Conservation (phyloP, 2,113 vertebrate species). For the Tympanuchus pallidicinctus region DNA sequence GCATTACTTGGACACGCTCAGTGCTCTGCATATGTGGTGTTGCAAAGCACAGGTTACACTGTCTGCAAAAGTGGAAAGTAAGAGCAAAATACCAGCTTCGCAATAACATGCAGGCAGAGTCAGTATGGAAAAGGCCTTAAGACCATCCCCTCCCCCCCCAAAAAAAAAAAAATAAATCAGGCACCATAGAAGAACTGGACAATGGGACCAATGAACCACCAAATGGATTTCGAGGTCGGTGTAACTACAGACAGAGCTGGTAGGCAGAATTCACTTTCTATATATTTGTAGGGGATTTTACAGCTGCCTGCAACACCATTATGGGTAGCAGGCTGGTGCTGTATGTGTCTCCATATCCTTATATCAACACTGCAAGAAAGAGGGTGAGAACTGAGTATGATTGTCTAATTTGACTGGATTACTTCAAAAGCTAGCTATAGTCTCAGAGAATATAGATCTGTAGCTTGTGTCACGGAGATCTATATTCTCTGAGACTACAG, state of each 20-base stretch:
- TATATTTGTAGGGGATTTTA: not conserved
- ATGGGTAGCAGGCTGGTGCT: not conserved
- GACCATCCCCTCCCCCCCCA: too few relatives aligned
- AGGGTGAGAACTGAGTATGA: not conserved
- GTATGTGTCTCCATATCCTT: not conserved
- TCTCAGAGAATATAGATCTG: too few relatives aligned
- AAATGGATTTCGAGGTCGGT: not conserved
- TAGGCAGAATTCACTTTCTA: not conserved
- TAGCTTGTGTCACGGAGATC: too few relatives aligned
- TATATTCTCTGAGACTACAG: not conserved
- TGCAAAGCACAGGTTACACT: not conserved
- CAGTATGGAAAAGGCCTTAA: not conserved
- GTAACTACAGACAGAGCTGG: not conserved
- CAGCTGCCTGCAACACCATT: not conserved
- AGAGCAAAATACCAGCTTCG: not conserved
- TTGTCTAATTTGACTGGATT: not conserved
- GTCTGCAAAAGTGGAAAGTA: not conserved
- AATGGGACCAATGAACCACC: not conserved
- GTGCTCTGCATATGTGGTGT: not conserved
- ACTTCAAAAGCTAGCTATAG: not conserved
- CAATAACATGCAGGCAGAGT: rapidly evolving
- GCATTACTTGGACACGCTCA: not conserved
- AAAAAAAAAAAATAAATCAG: not conserved
- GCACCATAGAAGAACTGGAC: not conserved
- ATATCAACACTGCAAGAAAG: not conserved